Evolutionary conservation across 1,140 invertebrate genomes (phyloP), one percentile per base, ranked within the genome.

Genomic region (Pollicipes pollicipes): DNA sequence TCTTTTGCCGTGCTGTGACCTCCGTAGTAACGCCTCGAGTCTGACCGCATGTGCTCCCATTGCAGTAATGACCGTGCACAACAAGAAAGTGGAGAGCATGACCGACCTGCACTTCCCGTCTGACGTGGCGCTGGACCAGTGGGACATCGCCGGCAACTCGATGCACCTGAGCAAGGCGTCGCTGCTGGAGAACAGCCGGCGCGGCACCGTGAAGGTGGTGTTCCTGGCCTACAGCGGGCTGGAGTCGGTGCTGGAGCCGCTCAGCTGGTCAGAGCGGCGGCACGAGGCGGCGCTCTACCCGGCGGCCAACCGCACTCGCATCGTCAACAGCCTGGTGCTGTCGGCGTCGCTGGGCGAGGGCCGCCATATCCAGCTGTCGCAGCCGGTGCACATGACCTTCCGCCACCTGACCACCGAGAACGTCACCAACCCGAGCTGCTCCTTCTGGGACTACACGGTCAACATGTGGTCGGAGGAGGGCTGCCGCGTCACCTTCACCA

Each of bases 391-490:
- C 24, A 81, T 95, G 64, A 89, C 88, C 10, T 85, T 95, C 77
- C 85, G 86, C 72, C 91, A 95, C 81, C 80, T 93, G 58, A 66
- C 69, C 68, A 76, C 75, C 68, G 76, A 78, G 31, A 95, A 95
- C 79, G 89, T 94, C 24, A 91, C 89, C 26, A 93, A 94, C 82
- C 91, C 93, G 3, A 86, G 87, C 13, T 97, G 94, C 79, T 92
- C 94, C 0, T 97, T 91, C 81, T 97, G 94, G 93, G 91, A 97
- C 80, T 94, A 93, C 76, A 80, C 88, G 37, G 85, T 87, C 76
- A 93, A 90, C 75, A 84, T 85, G 63, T 98, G 95, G 95, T 94
- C 91, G 1, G 85, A 89, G 72, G 89, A 93, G 80, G 95, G 95
- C 17, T 98, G 95, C 77, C 82, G 84, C 67, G 85, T 95, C 32